Evolutionary conservation across 2,113 vertebrate species (phyloP).

Genomic region (Strix aluco): DNA sequence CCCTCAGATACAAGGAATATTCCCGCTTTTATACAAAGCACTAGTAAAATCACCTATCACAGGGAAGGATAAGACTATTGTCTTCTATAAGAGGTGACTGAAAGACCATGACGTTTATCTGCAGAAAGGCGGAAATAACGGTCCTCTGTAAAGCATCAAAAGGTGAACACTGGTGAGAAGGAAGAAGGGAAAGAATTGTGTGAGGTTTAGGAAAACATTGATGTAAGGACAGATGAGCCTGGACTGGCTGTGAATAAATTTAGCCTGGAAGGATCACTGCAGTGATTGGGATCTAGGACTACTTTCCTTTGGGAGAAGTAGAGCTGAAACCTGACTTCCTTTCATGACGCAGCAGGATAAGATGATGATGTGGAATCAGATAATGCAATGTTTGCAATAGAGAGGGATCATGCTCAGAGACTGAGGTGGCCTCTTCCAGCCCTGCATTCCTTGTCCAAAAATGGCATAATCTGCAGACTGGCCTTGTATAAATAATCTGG

Average conservation of each 20-base stretch:
- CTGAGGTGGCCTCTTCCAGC: background rate
- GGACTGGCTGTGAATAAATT: background rate
- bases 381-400: background rate
- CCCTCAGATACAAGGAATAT: background rate
- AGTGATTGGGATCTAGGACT: background rate
- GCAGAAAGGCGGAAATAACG: background rate
- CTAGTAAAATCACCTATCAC: background rate
- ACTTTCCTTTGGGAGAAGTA: background rate
- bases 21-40: background rate
- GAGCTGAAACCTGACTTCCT: background rate
- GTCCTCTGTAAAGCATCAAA: background rate
- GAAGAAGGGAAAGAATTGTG: background rate
- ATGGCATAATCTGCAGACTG: background rate
- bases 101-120: rapidly evolving
- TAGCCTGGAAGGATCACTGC: background rate
- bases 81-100: background rate
- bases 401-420: background rate
- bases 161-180: background rate
- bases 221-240: background rate
- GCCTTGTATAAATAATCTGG: background rate
- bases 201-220: background rate
- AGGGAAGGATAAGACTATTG: background rate
- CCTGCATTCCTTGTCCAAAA: background rate
- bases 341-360: background rate
- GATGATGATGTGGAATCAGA: background rate